Evolutionary conservation across 2,113 vertebrate genomes (phyloP).

Genomic region (Motacilla alba): DNA sequence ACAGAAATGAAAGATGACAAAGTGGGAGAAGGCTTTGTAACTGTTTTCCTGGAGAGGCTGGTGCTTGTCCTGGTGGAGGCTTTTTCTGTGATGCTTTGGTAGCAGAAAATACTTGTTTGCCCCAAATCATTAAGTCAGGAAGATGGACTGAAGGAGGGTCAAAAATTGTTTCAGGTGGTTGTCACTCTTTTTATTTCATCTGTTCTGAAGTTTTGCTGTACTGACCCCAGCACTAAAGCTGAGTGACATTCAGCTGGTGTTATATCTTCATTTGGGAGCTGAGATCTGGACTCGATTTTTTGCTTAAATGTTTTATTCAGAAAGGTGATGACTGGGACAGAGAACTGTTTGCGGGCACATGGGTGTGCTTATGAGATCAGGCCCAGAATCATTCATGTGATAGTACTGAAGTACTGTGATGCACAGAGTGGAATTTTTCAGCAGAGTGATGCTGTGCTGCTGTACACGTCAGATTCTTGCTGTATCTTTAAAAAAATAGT

Average conservation of each 20-base stretch:
- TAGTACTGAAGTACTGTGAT: not conserved
- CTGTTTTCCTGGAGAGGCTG: not conserved
- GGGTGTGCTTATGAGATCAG: not conserved
- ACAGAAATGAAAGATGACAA: not conserved
- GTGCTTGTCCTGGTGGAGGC: not conserved
- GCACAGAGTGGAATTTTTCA: not conserved
- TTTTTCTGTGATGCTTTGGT: not conserved
- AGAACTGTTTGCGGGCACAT: not conserved
- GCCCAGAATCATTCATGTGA: not conserved
- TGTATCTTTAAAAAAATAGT: not conserved
- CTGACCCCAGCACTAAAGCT: not conserved
- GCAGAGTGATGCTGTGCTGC: not conserved
- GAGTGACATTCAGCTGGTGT: not conserved
- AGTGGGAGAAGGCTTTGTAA: not conserved
- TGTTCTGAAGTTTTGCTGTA: not conserved
- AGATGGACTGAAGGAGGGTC: not conserved
- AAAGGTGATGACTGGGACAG: not conserved
- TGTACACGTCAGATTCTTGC: not conserved
- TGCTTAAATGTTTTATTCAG: not conserved
- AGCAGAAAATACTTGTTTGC: not conserved
- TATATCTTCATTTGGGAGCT: not conserved
- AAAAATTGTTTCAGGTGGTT: not conserved
- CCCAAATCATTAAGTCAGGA: not conserved
- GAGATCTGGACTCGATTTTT: not conserved
- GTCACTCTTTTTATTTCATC: not conserved